Conservation (phyloP, 2,888 invertebrate species). For the Gryllus longicercus region DNA sequence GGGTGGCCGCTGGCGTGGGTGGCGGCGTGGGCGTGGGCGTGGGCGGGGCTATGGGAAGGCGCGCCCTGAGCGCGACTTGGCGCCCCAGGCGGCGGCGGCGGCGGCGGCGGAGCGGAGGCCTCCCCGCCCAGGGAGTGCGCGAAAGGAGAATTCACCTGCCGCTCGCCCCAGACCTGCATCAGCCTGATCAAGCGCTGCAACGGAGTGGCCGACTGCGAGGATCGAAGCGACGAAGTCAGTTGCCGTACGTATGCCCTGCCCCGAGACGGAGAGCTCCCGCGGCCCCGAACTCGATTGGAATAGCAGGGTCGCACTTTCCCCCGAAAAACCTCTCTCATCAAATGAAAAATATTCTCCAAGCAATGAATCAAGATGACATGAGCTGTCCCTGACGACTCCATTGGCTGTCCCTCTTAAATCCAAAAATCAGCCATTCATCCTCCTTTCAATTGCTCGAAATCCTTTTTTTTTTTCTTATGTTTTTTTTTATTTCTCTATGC, state of each 20-base stretch:
- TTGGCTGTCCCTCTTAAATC: too few species aligned
- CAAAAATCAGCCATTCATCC: too few species aligned
- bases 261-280: too few species aligned
- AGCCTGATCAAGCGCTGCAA: constrained; percentile 48
- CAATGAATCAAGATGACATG: too few species aligned
- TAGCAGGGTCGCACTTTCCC: too few species aligned
- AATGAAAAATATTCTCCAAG: too few species aligned
- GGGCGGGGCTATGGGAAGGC: background rate
- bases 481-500: too few species aligned
- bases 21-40: background rate
- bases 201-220: constrained; percentile 50
- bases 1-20: background rate
- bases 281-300: too few species aligned
- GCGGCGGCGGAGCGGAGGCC: constrained; percentile 27
- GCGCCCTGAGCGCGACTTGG: constrained; percentile 3
- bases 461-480: too few species aligned
- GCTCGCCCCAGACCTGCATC: constrained; percentile 47
- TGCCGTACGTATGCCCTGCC: constrained; percentile 40
- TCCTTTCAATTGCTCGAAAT: too few species aligned
- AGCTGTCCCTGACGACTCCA: too few species aligned
- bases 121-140: constrained; percentile 36
- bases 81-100: background rate
- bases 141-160: constrained; percentile 43
- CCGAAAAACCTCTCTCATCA: too few species aligned
- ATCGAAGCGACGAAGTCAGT: constrained; percentile 53